Conservation (phyloP, 2,888 invertebrate species). For the Stenichneumon culpator region DNA sequence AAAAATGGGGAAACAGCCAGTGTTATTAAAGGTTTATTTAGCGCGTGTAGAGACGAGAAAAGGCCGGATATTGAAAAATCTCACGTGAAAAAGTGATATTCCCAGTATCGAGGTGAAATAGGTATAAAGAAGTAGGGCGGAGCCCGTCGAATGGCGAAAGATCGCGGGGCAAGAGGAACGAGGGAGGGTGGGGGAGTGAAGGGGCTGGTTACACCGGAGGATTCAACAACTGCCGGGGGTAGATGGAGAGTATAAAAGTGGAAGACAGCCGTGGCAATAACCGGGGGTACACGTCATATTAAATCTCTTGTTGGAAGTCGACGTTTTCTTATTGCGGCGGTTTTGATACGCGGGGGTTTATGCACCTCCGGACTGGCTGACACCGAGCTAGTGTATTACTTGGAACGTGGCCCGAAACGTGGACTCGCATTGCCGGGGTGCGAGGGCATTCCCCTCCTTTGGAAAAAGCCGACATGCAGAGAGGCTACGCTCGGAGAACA, state of each 20-base stretch:
- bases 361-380: slow-evolving; percentile 70
- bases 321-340: slow-evolving; percentile 75
- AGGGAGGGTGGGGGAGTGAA: background rate
- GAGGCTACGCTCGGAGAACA: slow-evolving; percentile 9
- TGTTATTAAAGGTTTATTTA: slow-evolving; percentile 42
- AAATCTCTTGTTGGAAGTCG: slow-evolving; percentile 71
- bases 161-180: slow-evolving; percentile 44
- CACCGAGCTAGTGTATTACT: slow-evolving; percentile 73
- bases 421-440: slow-evolving; percentile 24
- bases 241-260: slow-evolving; percentile 53
- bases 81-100: slow-evolving; percentile 55
- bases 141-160: slow-evolving; percentile 29
- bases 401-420: slow-evolving; percentile 65
- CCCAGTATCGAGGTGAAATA: slow-evolving; percentile 53
- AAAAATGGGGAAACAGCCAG: background rate
- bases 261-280: slow-evolving; percentile 74
- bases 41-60: slow-evolving; percentile 29
- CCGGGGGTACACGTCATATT: slow-evolving; percentile 77
- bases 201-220: slow-evolving; percentile 42
- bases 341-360: slow-evolving; percentile 74
- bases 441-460: background rate
- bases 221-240: slow-evolving; percentile 39
- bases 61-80: slow-evolving; percentile 69
- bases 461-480: background rate
- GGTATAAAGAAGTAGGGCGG: slow-evolving; percentile 36